Conservation (phyloP, 2,113 vertebrate species). For the Zingel zingel region DNA sequence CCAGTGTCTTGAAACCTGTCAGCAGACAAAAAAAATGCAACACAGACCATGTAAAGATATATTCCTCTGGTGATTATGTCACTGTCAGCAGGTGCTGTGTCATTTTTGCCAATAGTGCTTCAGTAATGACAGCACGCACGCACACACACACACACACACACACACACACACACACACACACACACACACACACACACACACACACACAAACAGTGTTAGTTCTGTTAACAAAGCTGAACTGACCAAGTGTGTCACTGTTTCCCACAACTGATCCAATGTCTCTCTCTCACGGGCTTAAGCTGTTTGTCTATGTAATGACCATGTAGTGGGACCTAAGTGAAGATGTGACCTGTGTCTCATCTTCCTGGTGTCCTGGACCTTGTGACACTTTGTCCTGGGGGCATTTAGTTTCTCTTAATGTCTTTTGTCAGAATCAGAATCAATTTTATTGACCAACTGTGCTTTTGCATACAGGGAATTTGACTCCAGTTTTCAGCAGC, state of each 20-base stretch:
- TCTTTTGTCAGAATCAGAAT: not conserved
- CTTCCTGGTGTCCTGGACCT: not conserved
- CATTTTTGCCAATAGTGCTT: constrained; percentile 30
- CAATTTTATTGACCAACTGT: too few relatives aligned
- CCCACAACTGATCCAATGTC: constrained; percentile 23
- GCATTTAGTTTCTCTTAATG: not conserved
- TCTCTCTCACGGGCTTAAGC: not conserved
- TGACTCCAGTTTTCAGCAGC: too few relatives aligned
- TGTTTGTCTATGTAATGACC: constrained; percentile 12
- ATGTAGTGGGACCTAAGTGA: not conserved
- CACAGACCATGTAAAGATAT: constrained; percentile 28
- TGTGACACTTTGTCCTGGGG: constrained; percentile 8
- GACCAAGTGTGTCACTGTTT: constrained; percentile 51
- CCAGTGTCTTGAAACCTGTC: not conserved
- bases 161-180: not conserved
- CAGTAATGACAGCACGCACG: not conserved
- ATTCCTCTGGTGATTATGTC: constrained; percentile 38
- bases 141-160: not conserved
- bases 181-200: constrained; percentile 6
- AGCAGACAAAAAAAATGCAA: constrained; percentile 24
- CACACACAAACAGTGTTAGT: constrained; percentile 45
- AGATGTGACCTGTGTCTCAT: too few relatives aligned
- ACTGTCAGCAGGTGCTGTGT: constrained; percentile 27
- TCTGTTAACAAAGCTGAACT: constrained; percentile 54
- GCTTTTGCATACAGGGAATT: too few relatives aligned